These are phyloP conservation scores for Bucorvus abyssinicus DNA, from an alignment of 2,797 vertebrate species.

Conservation along the genomic window DNA sequence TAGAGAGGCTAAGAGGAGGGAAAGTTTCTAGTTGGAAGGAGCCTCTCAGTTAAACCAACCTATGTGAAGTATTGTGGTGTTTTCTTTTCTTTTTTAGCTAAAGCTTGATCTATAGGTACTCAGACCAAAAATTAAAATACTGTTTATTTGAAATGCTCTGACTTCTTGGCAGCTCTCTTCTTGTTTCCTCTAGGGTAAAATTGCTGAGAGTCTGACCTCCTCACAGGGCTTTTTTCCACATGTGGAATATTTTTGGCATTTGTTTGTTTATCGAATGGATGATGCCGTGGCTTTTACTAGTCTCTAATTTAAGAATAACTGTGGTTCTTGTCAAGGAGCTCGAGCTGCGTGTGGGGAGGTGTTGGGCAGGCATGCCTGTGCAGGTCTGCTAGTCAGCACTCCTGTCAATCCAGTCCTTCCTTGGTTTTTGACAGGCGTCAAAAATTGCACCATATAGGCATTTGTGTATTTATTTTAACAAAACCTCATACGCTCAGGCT, in stretches of 20 bases:
- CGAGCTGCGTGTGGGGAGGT: background rate
- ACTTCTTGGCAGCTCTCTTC: background rate
- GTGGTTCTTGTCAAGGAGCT: background rate
- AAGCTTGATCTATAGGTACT: background rate
- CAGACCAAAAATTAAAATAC: background rate
- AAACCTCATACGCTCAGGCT: background rate
- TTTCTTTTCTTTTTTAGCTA: background rate
- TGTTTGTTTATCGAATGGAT: background rate
- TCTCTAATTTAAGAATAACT: background rate
- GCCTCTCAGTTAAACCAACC: background rate
- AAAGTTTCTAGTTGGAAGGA: background rate
- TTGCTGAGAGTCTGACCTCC: background rate
- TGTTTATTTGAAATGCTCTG: background rate
- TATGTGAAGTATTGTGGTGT: background rate
- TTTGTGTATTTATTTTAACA: background rate
- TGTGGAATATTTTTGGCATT: background rate
- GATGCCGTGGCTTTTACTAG: fast-evolving
- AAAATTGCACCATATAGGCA: background rate
- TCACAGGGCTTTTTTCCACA: background rate
- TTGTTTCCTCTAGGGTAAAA: fast-evolving
- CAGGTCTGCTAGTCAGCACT: background rate
- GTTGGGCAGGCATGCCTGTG: background rate
- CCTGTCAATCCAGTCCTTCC: background rate
- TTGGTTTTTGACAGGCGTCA: background rate
- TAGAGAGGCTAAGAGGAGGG: background rate